Conservation (phyloP, 2,113 vertebrate species). For the Peromyscus leucopus region DNA sequence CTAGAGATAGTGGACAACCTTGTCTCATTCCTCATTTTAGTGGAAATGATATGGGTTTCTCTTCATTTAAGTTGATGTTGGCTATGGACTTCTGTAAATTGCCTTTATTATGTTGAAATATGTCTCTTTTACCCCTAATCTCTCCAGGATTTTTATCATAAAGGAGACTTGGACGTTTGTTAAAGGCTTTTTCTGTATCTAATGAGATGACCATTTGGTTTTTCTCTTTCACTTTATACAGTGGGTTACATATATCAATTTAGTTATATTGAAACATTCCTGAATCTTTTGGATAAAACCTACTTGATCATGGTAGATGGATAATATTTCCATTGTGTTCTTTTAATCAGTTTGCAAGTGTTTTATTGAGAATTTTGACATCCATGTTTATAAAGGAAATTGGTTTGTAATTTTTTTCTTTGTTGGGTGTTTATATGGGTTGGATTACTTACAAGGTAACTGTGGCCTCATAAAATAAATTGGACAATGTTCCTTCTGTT, state of each 20-base stretch:
- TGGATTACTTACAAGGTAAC: neutral
- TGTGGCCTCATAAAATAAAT: neutral
- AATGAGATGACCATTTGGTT: no score
- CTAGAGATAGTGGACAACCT: neutral
- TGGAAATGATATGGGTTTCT: no score
- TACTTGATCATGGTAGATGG: neutral
- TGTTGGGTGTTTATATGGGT: neutral
- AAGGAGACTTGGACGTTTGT: no score
- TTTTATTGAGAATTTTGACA: neutral
- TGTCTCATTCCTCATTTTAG: neutral
- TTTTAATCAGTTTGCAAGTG: neutral
- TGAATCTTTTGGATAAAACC: neutral
- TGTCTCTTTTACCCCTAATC: no score
- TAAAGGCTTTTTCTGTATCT: no score
- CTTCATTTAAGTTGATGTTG: no score
- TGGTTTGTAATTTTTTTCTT: neutral
- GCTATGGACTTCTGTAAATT: no score
- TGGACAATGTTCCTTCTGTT: neutral
- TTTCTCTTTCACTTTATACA: no score
- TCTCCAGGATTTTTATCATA: no score
- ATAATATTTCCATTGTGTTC: neutral
- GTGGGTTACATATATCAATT: neutral
- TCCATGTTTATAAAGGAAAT: neutral
- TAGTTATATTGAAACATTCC: neutral
- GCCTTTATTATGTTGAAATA: no score